Conservation (phyloP, 1,140 invertebrate species). For the Pinna nobilis region DNA sequence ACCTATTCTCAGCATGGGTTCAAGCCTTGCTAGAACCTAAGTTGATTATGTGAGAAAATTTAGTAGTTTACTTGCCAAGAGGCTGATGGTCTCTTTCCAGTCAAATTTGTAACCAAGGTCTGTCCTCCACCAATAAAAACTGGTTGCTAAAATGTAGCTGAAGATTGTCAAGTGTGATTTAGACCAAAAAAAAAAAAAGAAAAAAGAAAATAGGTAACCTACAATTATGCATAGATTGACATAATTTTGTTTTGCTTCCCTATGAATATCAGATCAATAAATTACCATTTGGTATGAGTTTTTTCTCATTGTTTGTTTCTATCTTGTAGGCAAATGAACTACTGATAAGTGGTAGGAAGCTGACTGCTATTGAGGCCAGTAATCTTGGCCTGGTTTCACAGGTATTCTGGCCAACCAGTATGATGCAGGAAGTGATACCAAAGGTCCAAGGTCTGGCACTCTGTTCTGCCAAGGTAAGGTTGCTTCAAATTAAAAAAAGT, state of each 20-base stretch:
- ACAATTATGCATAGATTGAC: too few relatives aligned
- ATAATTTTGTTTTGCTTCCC: not conserved
- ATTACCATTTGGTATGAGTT: not conserved
- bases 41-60: too few relatives aligned
- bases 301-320: not conserved
- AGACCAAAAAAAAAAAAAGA: too few relatives aligned
- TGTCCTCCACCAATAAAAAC: too few relatives aligned
- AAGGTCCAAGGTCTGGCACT: conserved; percentile 66
- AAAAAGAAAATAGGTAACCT: too few relatives aligned
- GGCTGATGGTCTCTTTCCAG: too few relatives aligned
- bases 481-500: not conserved
- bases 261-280: not conserved
- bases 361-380: conserved; percentile 85
- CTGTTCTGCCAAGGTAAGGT: conserved; percentile 64
- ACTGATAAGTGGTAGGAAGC: conserved; percentile 86
- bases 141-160: too few relatives aligned
- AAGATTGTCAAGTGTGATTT: too few relatives aligned
- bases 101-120: too few relatives aligned
- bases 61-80: too few relatives aligned
- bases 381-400: conserved; percentile 84
- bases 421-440: conserved; percentile 73
- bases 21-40: too few relatives aligned
- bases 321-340: conserved; percentile 84
- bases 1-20: too few relatives aligned
- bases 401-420: conserved; percentile 76